These are phyloP conservation scores for Tiaroga cobitis DNA, from an alignment of 2,797 vertebrate genomes.

Conservation along the genomic window DNA sequence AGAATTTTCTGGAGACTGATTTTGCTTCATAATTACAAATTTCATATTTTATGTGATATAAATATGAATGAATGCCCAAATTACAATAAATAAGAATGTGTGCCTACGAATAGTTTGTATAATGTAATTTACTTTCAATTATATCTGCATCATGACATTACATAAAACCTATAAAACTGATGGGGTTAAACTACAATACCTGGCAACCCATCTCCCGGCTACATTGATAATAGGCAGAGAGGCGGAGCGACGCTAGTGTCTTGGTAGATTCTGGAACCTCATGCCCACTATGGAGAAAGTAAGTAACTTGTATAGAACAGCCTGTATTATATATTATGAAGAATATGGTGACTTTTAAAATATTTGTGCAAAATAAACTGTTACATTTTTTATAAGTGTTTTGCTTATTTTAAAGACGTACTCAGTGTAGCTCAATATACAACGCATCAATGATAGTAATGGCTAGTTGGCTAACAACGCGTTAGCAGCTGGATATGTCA, in stretches of 20 bases:
- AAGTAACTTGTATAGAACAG: conserved; percentile 63
- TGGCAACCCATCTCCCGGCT: conserved; percentile 66
- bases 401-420: neutral
- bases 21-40: neutral
- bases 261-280: conserved; percentile 85
- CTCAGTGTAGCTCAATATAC: neutral
- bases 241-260: conserved; percentile 70
- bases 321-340: neutral
- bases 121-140: neutral
- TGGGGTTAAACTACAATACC: neutral
- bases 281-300: conserved; percentile 84
- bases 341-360: neutral
- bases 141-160: neutral
- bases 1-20: neutral
- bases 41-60: neutral
- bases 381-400: neutral
- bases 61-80: too few relatives aligned
- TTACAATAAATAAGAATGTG: neutral
- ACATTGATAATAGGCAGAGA: conserved; percentile 56
- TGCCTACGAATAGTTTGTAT: neutral
- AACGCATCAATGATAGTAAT: neutral
- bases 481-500: conserved; percentile 18
- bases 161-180: neutral
- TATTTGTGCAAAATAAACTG: neutral
- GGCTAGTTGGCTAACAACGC: conserved; percentile 5